These are phyloP conservation scores for Heliconius aoede DNA, from an alignment of 2,888 invertebrate species.

Conservation along the genomic window DNA sequence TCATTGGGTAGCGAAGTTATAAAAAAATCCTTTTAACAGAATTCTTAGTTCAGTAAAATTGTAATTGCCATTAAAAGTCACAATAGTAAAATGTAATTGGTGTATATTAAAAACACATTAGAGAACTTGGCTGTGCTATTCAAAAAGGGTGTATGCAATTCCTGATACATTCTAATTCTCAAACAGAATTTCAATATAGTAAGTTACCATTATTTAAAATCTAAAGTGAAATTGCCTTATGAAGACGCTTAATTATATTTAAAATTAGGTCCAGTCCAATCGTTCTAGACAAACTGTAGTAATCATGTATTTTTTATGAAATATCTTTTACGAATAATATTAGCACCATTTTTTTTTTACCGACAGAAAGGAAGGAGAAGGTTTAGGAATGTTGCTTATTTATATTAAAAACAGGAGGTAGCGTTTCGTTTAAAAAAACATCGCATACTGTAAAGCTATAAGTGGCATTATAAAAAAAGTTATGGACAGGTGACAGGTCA, in stretches of 20 bases:
- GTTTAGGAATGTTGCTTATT: background rate
- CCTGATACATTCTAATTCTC: background rate
- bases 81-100: background rate
- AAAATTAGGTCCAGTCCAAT: slow-evolving; percentile 1
- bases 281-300: slow-evolving; percentile 7
- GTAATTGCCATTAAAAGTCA: background rate
- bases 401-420: background rate
- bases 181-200: background rate
- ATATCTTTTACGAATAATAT: background rate
- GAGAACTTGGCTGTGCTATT: background rate
- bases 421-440: background rate
- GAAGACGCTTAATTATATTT: slow-evolving; percentile 16
- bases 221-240: slow-evolving; percentile 15
- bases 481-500: no score
- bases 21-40: background rate
- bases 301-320: background rate
- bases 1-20: background rate
- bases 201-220: slow-evolving; percentile 14
- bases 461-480: no score
- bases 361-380: no score
- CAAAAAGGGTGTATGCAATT: background rate
- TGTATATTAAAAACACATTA: background rate
- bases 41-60: background rate
- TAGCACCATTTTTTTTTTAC: background rate
- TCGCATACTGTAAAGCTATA: no score